Conservation (phyloP, 2,797 vertebrate species). For the Dicrostonyx torquatus region DNA sequence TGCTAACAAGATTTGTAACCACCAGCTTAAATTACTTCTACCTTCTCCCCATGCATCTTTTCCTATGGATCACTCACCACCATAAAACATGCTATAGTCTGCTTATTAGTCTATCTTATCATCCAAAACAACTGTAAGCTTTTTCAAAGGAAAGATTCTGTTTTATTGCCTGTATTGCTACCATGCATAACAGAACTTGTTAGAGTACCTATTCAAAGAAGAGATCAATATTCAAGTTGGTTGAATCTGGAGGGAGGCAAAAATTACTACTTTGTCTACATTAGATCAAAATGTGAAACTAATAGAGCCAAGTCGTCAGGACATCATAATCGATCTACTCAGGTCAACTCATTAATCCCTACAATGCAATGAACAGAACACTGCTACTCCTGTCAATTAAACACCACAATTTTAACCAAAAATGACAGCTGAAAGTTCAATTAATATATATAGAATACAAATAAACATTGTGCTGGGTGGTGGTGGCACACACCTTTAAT, state of each 20-base stretch:
- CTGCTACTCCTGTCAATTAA: background rate
- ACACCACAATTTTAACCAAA: background rate
- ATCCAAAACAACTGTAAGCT: background rate
- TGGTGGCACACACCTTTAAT: too few species aligned
- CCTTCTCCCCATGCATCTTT: background rate
- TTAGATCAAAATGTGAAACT: background rate
- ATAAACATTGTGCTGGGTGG: background rate
- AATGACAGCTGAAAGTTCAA: background rate
- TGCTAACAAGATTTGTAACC: background rate
- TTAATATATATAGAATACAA: constrained; percentile 1
- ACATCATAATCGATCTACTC: background rate
- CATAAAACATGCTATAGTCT: background rate
- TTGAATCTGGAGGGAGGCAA: background rate
- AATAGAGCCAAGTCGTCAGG: background rate
- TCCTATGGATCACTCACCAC: background rate
- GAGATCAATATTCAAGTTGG: background rate
- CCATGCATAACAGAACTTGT: background rate
- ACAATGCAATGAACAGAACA: background rate
- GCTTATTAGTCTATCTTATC: background rate
- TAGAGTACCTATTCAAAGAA: background rate
- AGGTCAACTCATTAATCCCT: background rate
- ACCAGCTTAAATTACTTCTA: background rate
- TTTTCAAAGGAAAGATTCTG: background rate
- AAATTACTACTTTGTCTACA: background rate
- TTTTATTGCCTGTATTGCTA: background rate